Conservation (phyloP, 2,797 vertebrate genomes). For the Lagorchestes hirsutus region DNA sequence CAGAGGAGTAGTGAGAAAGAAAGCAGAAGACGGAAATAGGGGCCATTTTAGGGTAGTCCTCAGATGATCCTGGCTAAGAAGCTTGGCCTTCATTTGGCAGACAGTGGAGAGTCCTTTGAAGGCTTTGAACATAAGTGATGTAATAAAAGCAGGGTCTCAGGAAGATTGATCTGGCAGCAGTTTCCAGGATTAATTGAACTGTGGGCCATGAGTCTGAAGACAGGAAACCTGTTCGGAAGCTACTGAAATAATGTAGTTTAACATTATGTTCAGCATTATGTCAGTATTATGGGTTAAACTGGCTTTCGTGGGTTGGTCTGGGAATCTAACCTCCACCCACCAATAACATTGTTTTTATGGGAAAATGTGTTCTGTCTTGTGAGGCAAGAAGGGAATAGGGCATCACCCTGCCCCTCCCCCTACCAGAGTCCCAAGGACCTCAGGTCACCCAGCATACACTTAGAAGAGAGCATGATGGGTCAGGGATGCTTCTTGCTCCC, state of each 20-base stretch:
- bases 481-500: neutral
- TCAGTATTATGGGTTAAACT: neutral
- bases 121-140: neutral
- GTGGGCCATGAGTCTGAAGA: neutral
- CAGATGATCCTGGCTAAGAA: neutral
- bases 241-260: neutral
- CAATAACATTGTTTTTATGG: slow-evolving; percentile 8
- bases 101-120: neutral
- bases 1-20: neutral
- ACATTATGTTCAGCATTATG: neutral
- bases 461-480: neutral
- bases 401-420: neutral
- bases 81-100: neutral
- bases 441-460: neutral
- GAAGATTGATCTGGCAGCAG: neutral
- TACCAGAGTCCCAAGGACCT: neutral
- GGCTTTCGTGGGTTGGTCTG: neutral
- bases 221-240: neutral
- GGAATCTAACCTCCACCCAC: neutral
- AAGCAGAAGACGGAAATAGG: neutral
- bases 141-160: neutral
- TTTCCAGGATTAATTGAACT: neutral
- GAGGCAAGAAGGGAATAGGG: neutral
- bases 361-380: neutral
- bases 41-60: neutral